Percentiles rank a stretch among this genome's conserved stretches.
phyloP scores from a whole-genome alignment of 2,888 invertebrate species.

The Prosopocoilus inquinatus region DNA sequence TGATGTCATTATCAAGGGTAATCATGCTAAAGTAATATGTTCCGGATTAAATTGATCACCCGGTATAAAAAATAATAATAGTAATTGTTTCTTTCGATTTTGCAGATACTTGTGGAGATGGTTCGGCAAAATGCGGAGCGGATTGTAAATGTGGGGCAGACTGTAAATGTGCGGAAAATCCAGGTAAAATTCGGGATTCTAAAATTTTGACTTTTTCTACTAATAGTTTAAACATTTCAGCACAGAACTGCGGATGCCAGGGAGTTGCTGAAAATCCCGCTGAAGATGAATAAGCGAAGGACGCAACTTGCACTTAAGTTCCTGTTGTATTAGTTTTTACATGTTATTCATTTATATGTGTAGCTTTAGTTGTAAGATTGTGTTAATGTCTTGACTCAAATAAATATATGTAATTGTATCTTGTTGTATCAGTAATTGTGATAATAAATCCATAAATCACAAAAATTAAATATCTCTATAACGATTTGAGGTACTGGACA shows the following conservation, averaged over 20 bases:
- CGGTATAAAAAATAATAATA: too few species aligned
- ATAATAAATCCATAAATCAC: too few species aligned
- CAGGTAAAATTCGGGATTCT: constrained; percentile 30
- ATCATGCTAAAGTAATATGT: too few species aligned
- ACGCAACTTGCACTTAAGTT: neutral
- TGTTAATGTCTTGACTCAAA: too few species aligned
- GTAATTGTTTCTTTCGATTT: constrained; percentile 23
- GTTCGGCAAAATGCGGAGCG: constrained; percentile 55
- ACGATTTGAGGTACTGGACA: too few species aligned
- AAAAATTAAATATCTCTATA: too few species aligned
- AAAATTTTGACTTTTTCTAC: constrained; percentile 7
- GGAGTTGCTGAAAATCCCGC: constrained; percentile 34
- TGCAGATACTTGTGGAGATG: constrained; percentile 57
- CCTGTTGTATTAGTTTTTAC: neutral
- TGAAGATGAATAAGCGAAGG: constrained; percentile 6
- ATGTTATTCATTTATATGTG: too few species aligned
- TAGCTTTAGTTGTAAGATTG: too few species aligned
- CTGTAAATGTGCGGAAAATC: constrained; percentile 55
- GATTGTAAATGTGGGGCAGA: constrained; percentile 59
- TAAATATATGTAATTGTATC: too few species aligned
- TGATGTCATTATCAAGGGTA: too few species aligned
- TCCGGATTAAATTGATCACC: too few species aligned
- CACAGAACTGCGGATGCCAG: constrained; percentile 53
- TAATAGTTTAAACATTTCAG: constrained; percentile 40
- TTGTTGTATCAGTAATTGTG: too few species aligned